Percentiles rank a stretch among this genome's conserved stretches.
Conservation (phyloP, 2,888 invertebrate genomes). For the Lobophora halterata region DNA sequence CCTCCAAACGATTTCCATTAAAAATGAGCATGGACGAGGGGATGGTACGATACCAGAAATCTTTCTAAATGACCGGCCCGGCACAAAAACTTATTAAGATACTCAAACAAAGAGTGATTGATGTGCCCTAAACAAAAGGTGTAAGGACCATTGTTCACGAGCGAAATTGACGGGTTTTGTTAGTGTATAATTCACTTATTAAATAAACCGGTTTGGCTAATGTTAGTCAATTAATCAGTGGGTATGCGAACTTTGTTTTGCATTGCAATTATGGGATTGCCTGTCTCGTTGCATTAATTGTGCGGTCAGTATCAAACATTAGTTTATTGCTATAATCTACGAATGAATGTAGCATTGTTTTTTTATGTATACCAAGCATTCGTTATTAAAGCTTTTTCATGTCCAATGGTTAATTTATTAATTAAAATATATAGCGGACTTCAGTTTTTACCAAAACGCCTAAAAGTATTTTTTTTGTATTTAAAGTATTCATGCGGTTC, state of each 20-base stretch:
- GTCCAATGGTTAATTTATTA: too few relatives aligned
- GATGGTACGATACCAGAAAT: slow-evolving; percentile 57
- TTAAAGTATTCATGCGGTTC: too few relatives aligned
- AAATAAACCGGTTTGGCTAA: slow-evolving; percentile 68
- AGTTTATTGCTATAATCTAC: slow-evolving; percentile 2
- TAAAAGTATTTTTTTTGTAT: too few relatives aligned
- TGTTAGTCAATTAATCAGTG: slow-evolving; percentile 70
- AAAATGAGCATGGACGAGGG: slow-evolving; percentile 50
- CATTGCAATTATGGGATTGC: slow-evolving; percentile 36
- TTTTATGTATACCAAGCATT: too few relatives aligned
- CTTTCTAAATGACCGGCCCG: slow-evolving; percentile 75
- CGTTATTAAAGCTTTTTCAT: too few relatives aligned
- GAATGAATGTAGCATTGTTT: slow-evolving; percentile 1
- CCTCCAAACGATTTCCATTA: slow-evolving; percentile 48
- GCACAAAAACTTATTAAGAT: slow-evolving; percentile 78
- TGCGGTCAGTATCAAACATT: slow-evolving; percentile 15
- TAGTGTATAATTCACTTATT: slow-evolving; percentile 65
- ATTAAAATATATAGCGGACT: too few relatives aligned
- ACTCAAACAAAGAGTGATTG: slow-evolving; percentile 76
- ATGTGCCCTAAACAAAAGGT: slow-evolving; percentile 71
- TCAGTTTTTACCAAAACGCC: too few relatives aligned
- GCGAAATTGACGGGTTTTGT: slow-evolving; percentile 43
- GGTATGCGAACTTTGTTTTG: slow-evolving; percentile 46
- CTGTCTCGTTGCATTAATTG: slow-evolving; percentile 22
- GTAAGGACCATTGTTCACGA: slow-evolving; percentile 60